Evolutionary conservation across 2,888 invertebrate genomes (phyloP), one percentile per base, ranked within the genome.

Genomic region (Melanotus villosus): DNA sequence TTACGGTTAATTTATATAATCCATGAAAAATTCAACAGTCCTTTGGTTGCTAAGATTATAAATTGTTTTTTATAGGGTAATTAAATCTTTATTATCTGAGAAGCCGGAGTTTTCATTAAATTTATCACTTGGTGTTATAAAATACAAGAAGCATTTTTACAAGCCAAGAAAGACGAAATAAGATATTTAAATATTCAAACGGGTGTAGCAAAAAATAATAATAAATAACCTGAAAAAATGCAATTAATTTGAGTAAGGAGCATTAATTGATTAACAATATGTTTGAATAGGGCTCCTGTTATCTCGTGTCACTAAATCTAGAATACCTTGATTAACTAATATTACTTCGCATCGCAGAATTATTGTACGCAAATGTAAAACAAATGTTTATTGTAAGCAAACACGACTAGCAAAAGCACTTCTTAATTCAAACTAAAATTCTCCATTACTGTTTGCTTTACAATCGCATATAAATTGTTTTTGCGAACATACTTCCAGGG

Each of bases 61-160:
- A 23, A 26, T 14, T 14, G 30, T n/a, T 21, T 50, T 50, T 50
- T 50, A 50, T 50, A 12, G 23, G n/a, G 50, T 30, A 23, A 50
- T 50, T 16, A 1, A 10, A 50, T 23, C 50, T 50, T 50, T 50
- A 50, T 50, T 50, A 26, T 50, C 6, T 10, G 6, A 26, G 16
- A 4, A 26, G 23, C 26, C 26, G 26, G 26, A 21, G 26, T 50
- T 50, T 50, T 26, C 50, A 50, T 50, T 14, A 26, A 50, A 50
- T 50, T 50, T 50, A 50, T 50, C 26, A 12, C 50, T 9, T 50
- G 26, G 26, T 50, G 10, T n/a, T 26, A 50, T 50, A 50, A 50
- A 50, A 50, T n/a, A n/a, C n/a, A n/a, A n/a, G n/a, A n/a, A n/a
- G n/a, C n/a, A n/a, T n/a, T n/a, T n/a, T n/a, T n/a, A n/a, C n/a